Evolutionary conservation across 2,113 vertebrate species (phyloP).

Genomic region (Lagopus muta): DNA sequence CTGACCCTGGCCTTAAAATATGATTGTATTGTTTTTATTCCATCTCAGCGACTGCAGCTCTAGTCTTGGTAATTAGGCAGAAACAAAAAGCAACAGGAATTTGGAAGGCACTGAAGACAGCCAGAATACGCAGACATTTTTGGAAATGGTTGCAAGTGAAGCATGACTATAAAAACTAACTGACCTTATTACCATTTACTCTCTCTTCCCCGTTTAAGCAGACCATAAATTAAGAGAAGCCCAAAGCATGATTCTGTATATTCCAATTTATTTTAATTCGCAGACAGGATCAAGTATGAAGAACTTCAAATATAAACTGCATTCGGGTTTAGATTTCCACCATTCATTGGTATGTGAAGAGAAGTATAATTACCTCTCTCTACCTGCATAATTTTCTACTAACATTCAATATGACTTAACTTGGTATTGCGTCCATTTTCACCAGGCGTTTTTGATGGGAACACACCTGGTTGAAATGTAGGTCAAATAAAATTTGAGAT

Average conservation of each 20-base stretch:
- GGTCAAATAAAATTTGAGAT: neutral
- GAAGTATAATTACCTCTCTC: neutral
- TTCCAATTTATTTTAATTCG: neutral
- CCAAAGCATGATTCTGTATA: neutral
- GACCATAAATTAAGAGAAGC: neutral
- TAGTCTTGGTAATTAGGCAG: conserved; percentile 44
- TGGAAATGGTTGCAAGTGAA: conserved; percentile 54
- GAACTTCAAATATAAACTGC: neutral
- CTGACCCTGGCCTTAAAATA: conserved; percentile 16
- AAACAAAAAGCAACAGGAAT: conserved; percentile 31
- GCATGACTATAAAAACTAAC: conserved; percentile 1
- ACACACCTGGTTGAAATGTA: neutral
- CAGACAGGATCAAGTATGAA: neutral
- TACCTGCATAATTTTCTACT: neutral
- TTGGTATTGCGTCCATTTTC: neutral
- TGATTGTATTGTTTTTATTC: conserved; percentile 28
- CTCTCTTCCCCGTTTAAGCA: neutral
- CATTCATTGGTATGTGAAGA: neutral
- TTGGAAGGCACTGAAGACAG: conserved; percentile 49
- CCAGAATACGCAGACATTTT: conserved; percentile 58
- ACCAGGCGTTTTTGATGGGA: neutral
- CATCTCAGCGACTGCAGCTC: neutral
- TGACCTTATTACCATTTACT: conserved; percentile 24
- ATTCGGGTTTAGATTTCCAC: neutral
- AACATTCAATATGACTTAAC: neutral